phyloP scores from a whole-genome alignment of 1,140 invertebrate genomes.

The Carcinoscorpius rotundicauda region DNA sequence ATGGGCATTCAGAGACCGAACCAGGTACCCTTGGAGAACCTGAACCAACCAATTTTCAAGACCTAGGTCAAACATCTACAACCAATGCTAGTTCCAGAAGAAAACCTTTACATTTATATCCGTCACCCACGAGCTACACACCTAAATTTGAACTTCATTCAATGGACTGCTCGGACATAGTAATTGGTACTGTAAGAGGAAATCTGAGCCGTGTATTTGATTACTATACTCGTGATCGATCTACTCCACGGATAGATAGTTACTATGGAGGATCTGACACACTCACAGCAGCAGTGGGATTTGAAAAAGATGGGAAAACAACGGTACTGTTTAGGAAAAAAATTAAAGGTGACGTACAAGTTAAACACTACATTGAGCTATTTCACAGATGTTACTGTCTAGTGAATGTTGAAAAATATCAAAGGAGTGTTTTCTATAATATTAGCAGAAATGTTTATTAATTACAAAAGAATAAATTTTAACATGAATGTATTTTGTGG shows the following conservation, averaged over 20 bases:
- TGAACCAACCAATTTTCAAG: slow-evolving; percentile 24
- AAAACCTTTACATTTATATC: slow-evolving; percentile 12
- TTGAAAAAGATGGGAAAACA: slow-evolving; percentile 73
- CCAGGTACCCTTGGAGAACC: slow-evolving; percentile 33
- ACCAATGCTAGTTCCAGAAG: too few relatives aligned
- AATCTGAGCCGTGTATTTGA: slow-evolving; percentile 67
- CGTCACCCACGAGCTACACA: slow-evolving; percentile 38
- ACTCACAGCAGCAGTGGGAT: slow-evolving; percentile 72
- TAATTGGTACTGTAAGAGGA: slow-evolving; percentile 72
- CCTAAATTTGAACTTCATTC: slow-evolving; percentile 70
- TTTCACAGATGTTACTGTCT: too few relatives aligned
- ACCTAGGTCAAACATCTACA: neutral
- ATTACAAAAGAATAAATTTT: too few relatives aligned
- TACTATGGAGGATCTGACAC: slow-evolving; percentile 83
- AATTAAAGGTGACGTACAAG: slow-evolving; percentile 35
- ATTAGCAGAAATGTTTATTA: too few relatives aligned
- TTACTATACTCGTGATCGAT: slow-evolving; percentile 82
- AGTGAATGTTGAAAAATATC: too few relatives aligned
- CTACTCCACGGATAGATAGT: slow-evolving; percentile 68
- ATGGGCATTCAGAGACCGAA: slow-evolving; percentile 32
- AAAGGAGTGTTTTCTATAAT: too few relatives aligned
- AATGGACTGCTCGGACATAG: slow-evolving; percentile 92
- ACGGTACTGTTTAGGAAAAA: slow-evolving; percentile 81
- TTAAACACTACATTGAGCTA: too few relatives aligned
- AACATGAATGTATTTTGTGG: too few relatives aligned